phyloP scores from a whole-genome alignment of 2,888 invertebrate species.

The Tillus elongatus region DNA sequence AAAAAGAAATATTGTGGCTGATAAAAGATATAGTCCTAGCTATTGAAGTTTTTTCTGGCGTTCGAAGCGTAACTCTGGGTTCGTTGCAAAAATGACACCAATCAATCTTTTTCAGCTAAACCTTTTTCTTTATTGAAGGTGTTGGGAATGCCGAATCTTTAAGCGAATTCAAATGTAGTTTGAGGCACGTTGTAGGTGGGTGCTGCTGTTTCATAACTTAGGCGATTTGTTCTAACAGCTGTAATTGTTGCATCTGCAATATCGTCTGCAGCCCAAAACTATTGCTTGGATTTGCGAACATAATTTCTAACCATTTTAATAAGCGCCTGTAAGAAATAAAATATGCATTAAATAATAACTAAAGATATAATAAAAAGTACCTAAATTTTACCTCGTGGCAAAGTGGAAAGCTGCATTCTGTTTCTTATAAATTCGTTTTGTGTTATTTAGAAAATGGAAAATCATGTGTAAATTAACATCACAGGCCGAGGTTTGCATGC shows the following conservation, averaged over 20 bases:
- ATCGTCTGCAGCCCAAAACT: conserved; percentile 3
- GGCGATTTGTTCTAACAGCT: conserved; percentile 7
- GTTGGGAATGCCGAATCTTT: background rate
- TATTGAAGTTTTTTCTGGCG: conserved; percentile 7
- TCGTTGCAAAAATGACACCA: conserved; percentile 5
- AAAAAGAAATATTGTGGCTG: no score
- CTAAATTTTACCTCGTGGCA: no score
- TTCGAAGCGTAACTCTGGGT: conserved; percentile 16
- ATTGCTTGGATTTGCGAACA: conserved; percentile 4
- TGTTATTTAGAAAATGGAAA: no score
- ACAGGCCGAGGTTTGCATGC: no score
- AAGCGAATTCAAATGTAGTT: conserved; percentile 5
- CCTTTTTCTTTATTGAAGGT: background rate
- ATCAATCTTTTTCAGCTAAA: conserved; percentile 1
- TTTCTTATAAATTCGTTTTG: no score
- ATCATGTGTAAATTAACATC: no score
- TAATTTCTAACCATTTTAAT: conserved; percentile 5
- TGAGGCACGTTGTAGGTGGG: conserved; percentile 7
- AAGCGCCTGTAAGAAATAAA: no score
- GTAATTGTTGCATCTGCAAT: conserved; percentile 4
- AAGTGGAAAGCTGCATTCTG: no score
- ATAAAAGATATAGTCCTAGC: conserved; percentile 6
- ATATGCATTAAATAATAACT: no score
- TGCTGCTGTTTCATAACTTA: conserved; percentile 2
- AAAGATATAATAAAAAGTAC: no score